Evolutionary conservation across 2,113 vertebrate species (phyloP).

Genomic region (Peromyscus polionotus): DNA sequence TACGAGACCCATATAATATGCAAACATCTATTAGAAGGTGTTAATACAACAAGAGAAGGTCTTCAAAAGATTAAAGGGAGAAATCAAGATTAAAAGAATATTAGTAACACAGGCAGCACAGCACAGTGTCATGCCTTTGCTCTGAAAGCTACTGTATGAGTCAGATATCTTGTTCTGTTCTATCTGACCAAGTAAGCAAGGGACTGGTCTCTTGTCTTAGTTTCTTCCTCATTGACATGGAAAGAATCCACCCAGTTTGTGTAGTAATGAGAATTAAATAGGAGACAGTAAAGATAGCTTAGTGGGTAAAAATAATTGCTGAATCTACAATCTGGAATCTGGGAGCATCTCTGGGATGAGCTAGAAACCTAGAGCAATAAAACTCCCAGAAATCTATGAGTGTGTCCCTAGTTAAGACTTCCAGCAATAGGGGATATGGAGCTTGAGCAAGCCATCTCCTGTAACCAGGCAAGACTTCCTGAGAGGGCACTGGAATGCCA

Average conservation of each 20-base stretch:
- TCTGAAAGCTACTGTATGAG: not conserved
- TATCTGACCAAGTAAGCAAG: not conserved
- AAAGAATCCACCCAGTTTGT: not conserved
- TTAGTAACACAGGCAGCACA: not conserved
- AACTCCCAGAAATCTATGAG: not conserved
- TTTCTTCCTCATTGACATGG: slow-evolving; percentile 25
- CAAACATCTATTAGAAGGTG: not conserved
- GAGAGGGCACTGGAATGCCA: not conserved
- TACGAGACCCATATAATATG: not conserved
- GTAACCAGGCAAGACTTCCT: not conserved
- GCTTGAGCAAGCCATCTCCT: not conserved
- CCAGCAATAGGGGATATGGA: not conserved
- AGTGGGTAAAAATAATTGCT: not conserved
- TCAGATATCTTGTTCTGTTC: not conserved
- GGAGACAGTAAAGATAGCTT: not conserved
- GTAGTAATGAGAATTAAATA: not conserved
- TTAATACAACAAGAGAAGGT: not conserved
- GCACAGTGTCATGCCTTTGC: not conserved
- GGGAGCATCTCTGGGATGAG: not conserved
- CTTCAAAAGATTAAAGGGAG: not conserved
- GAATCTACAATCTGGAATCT: too few relatives aligned
- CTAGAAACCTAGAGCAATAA: not conserved
- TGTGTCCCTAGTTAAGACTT: not conserved
- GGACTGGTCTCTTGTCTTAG: not conserved
- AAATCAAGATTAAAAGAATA: slow-evolving; percentile 16